phyloP scores from a whole-genome alignment of 2,888 invertebrate genomes.

The Pristionchus maxplancki region DNA sequence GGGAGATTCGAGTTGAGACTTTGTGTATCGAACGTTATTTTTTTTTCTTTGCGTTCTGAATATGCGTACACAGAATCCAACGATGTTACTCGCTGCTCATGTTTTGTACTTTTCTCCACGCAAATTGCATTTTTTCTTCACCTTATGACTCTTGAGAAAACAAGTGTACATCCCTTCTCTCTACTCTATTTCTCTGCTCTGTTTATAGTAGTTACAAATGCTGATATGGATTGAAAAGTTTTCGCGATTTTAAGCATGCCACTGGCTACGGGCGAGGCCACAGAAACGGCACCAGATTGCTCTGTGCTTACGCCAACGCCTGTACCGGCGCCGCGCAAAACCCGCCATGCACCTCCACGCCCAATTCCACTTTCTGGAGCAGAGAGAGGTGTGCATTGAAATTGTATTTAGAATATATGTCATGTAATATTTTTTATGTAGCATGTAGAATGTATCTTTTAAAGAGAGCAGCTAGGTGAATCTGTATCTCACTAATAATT shows the following conservation, averaged over 20 bases:
- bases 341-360: not conserved
- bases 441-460: too few species aligned
- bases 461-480: too few species aligned
- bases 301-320: not conserved
- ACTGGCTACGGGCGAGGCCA: not conserved
- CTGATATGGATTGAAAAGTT: not conserved
- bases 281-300: not conserved
- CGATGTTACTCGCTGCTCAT: too few species aligned
- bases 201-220: not conserved
- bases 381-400: not conserved
- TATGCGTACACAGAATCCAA: too few species aligned
- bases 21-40: too few species aligned
- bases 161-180: not conserved
- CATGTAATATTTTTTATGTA: too few species aligned
- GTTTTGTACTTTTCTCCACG: too few species aligned
- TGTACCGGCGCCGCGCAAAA: slow-evolving; percentile 5
- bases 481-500: too few species aligned
- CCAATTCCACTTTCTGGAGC: not conserved
- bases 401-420: not conserved
- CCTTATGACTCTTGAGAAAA: too few species aligned
- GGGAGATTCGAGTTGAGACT: too few species aligned
- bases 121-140: too few species aligned
- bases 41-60: too few species aligned
- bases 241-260: not conserved
- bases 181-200: not conserved